Evolutionary conservation across 2,113 vertebrate species (phyloP), one percentile per base, ranked within the genome.

Genomic region (Anser brachyrhynchus): DNA sequence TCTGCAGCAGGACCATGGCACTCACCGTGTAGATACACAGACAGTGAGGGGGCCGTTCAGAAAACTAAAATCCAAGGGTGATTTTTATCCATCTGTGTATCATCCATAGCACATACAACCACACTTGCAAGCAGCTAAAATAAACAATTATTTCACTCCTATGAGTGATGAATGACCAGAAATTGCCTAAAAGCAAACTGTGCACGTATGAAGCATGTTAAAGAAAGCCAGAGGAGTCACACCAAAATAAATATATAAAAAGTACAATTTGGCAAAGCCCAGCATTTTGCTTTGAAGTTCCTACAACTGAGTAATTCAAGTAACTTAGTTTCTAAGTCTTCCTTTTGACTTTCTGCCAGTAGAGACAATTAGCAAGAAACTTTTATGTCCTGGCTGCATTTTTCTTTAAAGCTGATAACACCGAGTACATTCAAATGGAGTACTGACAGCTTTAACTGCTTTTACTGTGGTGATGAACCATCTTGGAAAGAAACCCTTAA

Each of bases 371-470:
- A 92, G 75, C 41, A 54, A 41, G 26, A 72, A 93, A 80, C 33
- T 95, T 79, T 79, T 28, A 69, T 22, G 15, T 70, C 12, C 70
- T 82, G 62, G 66, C 31, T 73, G 49, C 49, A 41, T 76, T 93
- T 65, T 61, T 66, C 70, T 59, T 64, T n/a, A 37, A 84, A 77
- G 33, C 51, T 65, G 49, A 51, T 37, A 62, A 70, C 82, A 16
- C 28, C 0, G 1, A 82, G 58, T 33, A 41, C 49, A 35, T 26
- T 73, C 65, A 28, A 73, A 13, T 2, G 26, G 29, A 82, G 20
- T 21, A 22, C 23, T 90, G 90, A 95, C 89, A 95, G 89, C 58
- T 92, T 82, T 37, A 87, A 87, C 49, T 69, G 77, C 28, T 76
- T 87, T 57, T 62, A 49, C 49, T 70, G 73, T 26, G 43, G 54